Conservation (phyloP, 1,140 invertebrate species). For the Trachymyrmex septentrionalis region DNA sequence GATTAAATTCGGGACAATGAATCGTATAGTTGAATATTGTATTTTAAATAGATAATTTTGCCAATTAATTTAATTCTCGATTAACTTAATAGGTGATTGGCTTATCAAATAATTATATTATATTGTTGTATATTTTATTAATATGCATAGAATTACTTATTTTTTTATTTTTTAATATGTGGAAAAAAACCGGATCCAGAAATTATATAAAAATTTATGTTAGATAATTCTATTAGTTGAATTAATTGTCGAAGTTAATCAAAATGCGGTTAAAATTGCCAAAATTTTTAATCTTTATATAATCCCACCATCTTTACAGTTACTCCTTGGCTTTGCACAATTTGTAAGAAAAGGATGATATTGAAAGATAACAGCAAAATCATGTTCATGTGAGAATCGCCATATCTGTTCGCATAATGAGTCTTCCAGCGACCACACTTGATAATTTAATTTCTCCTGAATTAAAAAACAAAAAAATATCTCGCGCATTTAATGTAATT, state of each 20-base stretch:
- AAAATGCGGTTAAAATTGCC: not conserved
- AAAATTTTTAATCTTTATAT: constrained; percentile 8
- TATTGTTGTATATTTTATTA: too few relatives aligned
- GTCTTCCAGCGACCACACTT: constrained; percentile 68
- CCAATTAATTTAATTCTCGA: not conserved
- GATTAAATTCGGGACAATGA: not conserved
- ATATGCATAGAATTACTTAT: not conserved
- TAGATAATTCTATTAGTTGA: not conserved
- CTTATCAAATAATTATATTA: not conserved
- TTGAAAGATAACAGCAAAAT: constrained; percentile 71
- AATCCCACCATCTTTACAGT: constrained; percentile 18
- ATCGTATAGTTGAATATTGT: not conserved
- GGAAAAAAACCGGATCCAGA: not conserved
- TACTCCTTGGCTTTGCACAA: constrained; percentile 18
- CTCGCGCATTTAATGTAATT: not conserved
- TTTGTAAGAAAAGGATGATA: constrained; percentile 57
- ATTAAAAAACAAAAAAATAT: constrained; percentile 29
- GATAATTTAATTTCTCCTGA: constrained; percentile 72
- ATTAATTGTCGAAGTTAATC: not conserved
- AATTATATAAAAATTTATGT: not conserved
- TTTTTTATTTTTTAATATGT: not conserved
- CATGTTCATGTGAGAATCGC: constrained; percentile 74
- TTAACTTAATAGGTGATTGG: not conserved
- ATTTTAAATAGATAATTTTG: not conserved
- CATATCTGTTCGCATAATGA: constrained; percentile 75